Percentiles rank a stretch among this genome's conserved stretches.
phyloP scores from a whole-genome alignment of 2,888 invertebrate species.

The Drosophila prostipennis region DNA sequence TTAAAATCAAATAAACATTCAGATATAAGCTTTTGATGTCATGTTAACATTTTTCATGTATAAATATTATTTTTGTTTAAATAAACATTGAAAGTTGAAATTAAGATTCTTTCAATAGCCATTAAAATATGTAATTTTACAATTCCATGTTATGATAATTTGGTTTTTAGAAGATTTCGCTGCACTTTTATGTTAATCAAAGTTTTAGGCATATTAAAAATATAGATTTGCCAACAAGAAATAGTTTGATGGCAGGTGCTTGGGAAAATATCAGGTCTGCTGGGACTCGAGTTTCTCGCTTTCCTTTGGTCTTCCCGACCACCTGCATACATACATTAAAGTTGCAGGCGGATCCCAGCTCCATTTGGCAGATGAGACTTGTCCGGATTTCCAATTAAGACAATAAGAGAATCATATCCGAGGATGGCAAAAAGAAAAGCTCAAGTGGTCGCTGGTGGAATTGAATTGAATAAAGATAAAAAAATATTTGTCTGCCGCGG shows the following conservation, averaged over 20 bases:
- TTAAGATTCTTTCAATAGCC: too few species aligned
- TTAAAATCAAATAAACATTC: too few species aligned
- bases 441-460: conserved; percentile 35
- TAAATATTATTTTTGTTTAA: too few species aligned
- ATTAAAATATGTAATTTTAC: too few species aligned
- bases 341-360: conserved; percentile 3
- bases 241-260: neutral
- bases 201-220: neutral
- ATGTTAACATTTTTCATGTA: too few species aligned
- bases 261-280: conserved; percentile 5
- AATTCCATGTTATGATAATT: too few species aligned
- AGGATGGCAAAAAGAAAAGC: conserved; percentile 20
- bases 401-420: conserved; percentile 33
- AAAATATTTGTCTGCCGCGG: conserved; percentile 66
- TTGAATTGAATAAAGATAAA: conserved; percentile 41
- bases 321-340: conserved; percentile 21
- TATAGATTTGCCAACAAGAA: neutral
- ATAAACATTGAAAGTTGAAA: too few species aligned
- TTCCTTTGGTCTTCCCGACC: neutral
- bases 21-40: too few species aligned
- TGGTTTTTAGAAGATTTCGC: too few species aligned
- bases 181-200: neutral
- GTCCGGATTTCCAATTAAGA: conserved; percentile 39
- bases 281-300: neutral
- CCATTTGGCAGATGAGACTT: conserved; percentile 37